Base-by-base conservation (phyloP, 2,888 invertebrate genomes). In the Orthosia cruda region DNA sequence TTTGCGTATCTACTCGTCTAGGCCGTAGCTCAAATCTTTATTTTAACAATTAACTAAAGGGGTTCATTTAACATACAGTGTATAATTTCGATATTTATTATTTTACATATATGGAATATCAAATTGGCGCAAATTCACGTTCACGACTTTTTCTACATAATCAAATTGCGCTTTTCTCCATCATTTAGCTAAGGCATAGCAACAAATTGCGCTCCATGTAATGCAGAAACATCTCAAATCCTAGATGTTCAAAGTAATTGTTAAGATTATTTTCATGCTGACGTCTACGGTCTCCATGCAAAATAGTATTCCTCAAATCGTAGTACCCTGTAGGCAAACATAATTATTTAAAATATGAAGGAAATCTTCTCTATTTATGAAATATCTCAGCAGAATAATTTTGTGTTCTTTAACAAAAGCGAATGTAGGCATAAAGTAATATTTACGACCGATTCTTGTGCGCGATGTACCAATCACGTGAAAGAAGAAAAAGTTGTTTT, bases 281-380 rank as follows among this genome's bases (percentile, higher is more conserved):
- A 73, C 45, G 47, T 77, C 26, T 71, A 68, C 32, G 63, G 65
- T 66, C 74, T 71, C 69, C 77, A 77, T 75, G 69, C 54, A 49
- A 82, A 70, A 66, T 59, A 76, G 50, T 68, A 71, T 80, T 73
- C 78, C 78, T 78, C 78, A 78, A 78, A 81, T 78, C 50, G 61
- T 77, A 61, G 23, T 47, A 61, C 15, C 15, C 13, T 50, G n/a
- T 74, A 74, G 54, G 47, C 20, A 52, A 63, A 18, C 47, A 62
- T 64, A n/a, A n/a, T n/a, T n/a, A 58, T 26, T 45, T 59, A n/a
- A 59, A 26, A 13, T 23, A 50, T n/a, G 13, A n/a, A 59, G n/a
- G 13, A 45, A 50, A 50, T 59, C 40, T 45, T n/a, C 18, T 55
- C 20, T 50, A 40, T 20, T 75, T 52, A 15, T 26, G 15, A 55